A percentile compares a stretch with the other conserved stretches of the same genome.
These are phyloP conservation scores for Monopis laevigella DNA, from an alignment of 2,888 invertebrate species.

Conservation along the genomic window DNA sequence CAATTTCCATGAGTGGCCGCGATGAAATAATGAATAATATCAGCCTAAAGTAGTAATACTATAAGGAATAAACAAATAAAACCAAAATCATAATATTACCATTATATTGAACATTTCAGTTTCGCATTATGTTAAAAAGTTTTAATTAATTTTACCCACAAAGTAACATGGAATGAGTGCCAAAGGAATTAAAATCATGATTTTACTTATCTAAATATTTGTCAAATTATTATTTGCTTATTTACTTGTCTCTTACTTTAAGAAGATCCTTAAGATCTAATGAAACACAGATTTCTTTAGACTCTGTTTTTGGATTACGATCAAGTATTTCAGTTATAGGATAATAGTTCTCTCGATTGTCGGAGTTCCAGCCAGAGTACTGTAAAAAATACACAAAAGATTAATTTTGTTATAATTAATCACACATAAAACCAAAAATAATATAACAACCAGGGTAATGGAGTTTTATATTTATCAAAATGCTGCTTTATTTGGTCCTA, in stretches of 20 bases:
- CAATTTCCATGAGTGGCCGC: too few relatives aligned
- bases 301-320: conserved; percentile 58
- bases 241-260: conserved; percentile 64
- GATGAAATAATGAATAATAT: not conserved
- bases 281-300: conserved; percentile 65
- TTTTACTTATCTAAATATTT: conserved; percentile 47
- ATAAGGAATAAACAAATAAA: conserved; percentile 9
- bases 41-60: too few relatives aligned
- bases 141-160: conserved; percentile 46
- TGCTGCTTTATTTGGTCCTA: too few relatives aligned
- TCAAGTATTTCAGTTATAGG: conserved; percentile 66
- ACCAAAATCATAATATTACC: conserved; percentile 15
- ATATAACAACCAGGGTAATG: too few relatives aligned
- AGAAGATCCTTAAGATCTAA: conserved; percentile 64
- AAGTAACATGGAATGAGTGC: conserved; percentile 61
- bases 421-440: too few relatives aligned
- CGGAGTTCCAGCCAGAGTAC: conserved; percentile 71
- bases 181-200: conserved; percentile 50
- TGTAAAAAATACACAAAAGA: too few relatives aligned
- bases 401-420: too few relatives aligned
- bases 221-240: conserved; percentile 31
- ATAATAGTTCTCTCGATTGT: conserved; percentile 68
- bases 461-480: too few relatives aligned
- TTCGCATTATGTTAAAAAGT: conserved; percentile 52
- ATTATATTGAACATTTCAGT: conserved; percentile 55